A percentile compares a stretch with the other conserved stretches of the same genome.
These are phyloP conservation scores for Drosophila phalerata DNA, from an alignment of 2,888 invertebrate species.

Conservation along the genomic window DNA sequence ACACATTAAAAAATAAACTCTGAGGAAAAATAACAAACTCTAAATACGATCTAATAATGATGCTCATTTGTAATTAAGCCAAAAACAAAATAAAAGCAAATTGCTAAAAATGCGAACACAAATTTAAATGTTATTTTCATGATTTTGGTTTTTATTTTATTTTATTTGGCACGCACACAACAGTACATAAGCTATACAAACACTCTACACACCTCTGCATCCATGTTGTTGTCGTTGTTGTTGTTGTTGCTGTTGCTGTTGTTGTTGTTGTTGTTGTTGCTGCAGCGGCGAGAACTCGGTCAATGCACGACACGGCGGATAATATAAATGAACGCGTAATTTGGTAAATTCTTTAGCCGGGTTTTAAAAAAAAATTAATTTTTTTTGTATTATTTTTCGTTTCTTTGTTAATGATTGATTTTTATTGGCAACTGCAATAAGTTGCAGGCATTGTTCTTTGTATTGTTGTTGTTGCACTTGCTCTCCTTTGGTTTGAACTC, in stretches of 20 bases:
- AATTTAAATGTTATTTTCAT: not conserved
- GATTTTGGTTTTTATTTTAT: not conserved
- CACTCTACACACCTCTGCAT: slow-evolving; percentile 72
- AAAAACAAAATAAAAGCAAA: not conserved
- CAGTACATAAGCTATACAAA: slow-evolving; percentile 17
- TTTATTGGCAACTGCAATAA: slow-evolving; percentile 17
- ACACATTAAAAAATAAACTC: not conserved
- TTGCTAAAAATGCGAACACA: not conserved
- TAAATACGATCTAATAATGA: not conserved
- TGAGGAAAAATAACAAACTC: not conserved
- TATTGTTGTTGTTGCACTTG: slow-evolving; percentile 17
- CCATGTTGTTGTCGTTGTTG: slow-evolving; percentile 46
- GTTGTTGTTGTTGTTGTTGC: slow-evolving; percentile 25
- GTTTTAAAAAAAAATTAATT: slow-evolving; percentile 55
- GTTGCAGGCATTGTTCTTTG: slow-evolving; percentile 20
- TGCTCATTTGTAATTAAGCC: not conserved
- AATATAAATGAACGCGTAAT: slow-evolving; percentile 49
- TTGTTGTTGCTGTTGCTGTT: slow-evolving; percentile 23
- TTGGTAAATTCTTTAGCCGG: slow-evolving; percentile 49
- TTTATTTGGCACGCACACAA: slow-evolving; percentile 17
- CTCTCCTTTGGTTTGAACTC: not conserved
- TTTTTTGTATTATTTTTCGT: slow-evolving; percentile 21
- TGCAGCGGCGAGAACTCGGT: slow-evolving; percentile 39
- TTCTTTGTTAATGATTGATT: slow-evolving; percentile 63
- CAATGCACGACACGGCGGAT: slow-evolving; percentile 45